Evolutionary conservation across 2,888 invertebrate species (phyloP).

Genomic region (Archaeoteleia sp.): DNA sequence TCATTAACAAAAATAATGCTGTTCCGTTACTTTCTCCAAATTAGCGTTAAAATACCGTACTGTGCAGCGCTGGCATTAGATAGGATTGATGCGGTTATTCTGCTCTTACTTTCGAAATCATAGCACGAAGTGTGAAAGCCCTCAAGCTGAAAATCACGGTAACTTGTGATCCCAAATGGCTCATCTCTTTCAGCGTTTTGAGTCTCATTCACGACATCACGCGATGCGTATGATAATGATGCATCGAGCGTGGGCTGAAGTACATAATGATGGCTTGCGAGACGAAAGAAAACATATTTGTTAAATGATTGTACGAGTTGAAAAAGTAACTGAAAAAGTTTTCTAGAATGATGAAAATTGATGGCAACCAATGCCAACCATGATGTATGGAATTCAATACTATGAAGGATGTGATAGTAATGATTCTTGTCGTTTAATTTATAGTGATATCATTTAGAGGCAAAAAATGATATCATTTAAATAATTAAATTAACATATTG

Average conservation of each 20-base stretch:
- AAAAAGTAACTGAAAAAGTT: not conserved
- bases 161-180: slow-evolving; percentile 37
- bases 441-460: too few species aligned
- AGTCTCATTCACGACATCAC: slow-evolving; percentile 25
- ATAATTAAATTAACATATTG: too few species aligned
- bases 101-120: slow-evolving; percentile 64
- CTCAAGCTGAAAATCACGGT: slow-evolving; percentile 44
- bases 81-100: slow-evolving; percentile 56
- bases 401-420: too few species aligned
- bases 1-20: slow-evolving; percentile 5
- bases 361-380: too few species aligned
- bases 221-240: slow-evolving; percentile 35
- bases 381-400: too few species aligned
- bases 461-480: too few species aligned
- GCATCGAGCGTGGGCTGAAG: slow-evolving; percentile 6
- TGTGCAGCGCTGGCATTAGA: slow-evolving; percentile 56
- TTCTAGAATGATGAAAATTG: too few species aligned
- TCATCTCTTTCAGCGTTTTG: slow-evolving; percentile 17
- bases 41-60: slow-evolving; percentile 58
- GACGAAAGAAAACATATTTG: slow-evolving; percentile 24
- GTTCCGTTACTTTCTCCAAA: slow-evolving; percentile 61
- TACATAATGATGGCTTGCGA: slow-evolving; percentile 7
- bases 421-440: too few species aligned
- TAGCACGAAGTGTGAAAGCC: slow-evolving; percentile 53
- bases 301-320: not conserved